Percentiles rank a stretch among this genome's conserved stretches.
Evolutionary conservation across 2,888 invertebrate species (phyloP).

Genomic region (Actias luna): DNA sequence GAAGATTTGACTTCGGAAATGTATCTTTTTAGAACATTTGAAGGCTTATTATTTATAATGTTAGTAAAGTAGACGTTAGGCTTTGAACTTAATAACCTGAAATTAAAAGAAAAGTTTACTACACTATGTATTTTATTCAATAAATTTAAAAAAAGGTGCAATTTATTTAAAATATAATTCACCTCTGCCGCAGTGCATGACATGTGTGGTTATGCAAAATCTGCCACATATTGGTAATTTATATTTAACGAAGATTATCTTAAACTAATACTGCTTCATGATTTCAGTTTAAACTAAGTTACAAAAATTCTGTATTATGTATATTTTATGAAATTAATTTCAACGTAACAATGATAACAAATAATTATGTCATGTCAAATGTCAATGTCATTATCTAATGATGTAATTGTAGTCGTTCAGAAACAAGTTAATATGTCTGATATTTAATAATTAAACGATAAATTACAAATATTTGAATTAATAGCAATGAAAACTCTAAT

Average conservation of each 20-base stretch:
- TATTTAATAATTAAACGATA: neutral
- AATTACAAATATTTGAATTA: too few relatives aligned
- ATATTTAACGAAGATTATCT: conserved; percentile 24
- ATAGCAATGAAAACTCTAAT: too few relatives aligned
- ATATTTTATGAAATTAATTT: neutral
- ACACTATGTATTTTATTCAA: conserved; percentile 21
- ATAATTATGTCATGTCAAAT: conserved; percentile 23
- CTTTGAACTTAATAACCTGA: conserved; percentile 58
- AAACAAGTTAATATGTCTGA: conserved; percentile 16
- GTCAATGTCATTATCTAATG: conserved; percentile 31
- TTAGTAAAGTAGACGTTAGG: conserved; percentile 52
- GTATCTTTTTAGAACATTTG: conserved; percentile 52
- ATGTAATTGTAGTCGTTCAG: conserved; percentile 29
- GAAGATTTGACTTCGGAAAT: conserved; percentile 52
- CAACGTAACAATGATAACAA: too few relatives aligned
- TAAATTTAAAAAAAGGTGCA: conserved; percentile 1
- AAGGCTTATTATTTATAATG: conserved; percentile 57
- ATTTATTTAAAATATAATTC: conserved; percentile 25
- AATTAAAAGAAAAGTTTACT: conserved; percentile 33
- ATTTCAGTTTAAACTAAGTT: conserved; percentile 36
- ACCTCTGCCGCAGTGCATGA: conserved; percentile 62
- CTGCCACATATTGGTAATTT: conserved; percentile 59
- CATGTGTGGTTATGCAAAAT: conserved; percentile 61
- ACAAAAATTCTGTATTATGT: neutral
- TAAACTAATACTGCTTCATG: conserved; percentile 37